Conservation (phyloP, 2,888 invertebrate species). For the Chrysina gloriosa region DNA sequence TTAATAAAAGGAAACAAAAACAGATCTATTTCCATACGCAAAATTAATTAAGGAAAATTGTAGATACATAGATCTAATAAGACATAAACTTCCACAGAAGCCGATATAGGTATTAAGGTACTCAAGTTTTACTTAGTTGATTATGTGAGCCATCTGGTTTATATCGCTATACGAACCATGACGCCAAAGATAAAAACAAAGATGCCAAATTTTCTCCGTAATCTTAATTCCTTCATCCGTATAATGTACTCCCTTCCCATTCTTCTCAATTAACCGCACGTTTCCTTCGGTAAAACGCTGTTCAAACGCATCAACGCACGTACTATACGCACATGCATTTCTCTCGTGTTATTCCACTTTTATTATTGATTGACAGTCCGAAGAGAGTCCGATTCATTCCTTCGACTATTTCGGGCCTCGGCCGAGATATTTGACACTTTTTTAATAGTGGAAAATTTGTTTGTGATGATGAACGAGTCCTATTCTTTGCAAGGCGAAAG, state of each 20-base stretch:
- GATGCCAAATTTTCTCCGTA: slow-evolving; percentile 43
- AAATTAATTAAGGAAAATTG: slow-evolving; percentile 22
- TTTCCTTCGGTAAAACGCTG: too few relatives aligned
- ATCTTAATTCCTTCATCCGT: slow-evolving; percentile 22
- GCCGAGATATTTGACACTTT: slow-evolving; percentile 27
- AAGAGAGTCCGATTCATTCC: background rate
- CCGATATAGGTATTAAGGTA: slow-evolving; percentile 37
- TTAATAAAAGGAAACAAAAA: too few relatives aligned
- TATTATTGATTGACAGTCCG: slow-evolving; percentile 8
- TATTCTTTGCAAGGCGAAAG: background rate
- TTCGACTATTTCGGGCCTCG: background rate
- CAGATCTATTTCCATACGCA: background rate
- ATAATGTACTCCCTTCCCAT: background rate
- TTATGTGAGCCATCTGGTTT: slow-evolving; percentile 50
- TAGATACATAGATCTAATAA: slow-evolving; percentile 29
- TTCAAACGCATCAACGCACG: too few relatives aligned
- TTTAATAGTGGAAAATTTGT: slow-evolving; percentile 28
- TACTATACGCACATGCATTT: too few relatives aligned
- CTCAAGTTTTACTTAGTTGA: slow-evolving; percentile 48
- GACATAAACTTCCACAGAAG: too few relatives aligned
- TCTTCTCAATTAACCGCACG: too few relatives aligned
- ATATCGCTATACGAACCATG: slow-evolving; percentile 49
- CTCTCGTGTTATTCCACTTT: background rate
- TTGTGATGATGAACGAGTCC: background rate
- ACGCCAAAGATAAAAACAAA: slow-evolving; percentile 47